Evolutionary conservation across 2,888 invertebrate genomes (phyloP).

Genomic region (Pelosia muscerda): DNA sequence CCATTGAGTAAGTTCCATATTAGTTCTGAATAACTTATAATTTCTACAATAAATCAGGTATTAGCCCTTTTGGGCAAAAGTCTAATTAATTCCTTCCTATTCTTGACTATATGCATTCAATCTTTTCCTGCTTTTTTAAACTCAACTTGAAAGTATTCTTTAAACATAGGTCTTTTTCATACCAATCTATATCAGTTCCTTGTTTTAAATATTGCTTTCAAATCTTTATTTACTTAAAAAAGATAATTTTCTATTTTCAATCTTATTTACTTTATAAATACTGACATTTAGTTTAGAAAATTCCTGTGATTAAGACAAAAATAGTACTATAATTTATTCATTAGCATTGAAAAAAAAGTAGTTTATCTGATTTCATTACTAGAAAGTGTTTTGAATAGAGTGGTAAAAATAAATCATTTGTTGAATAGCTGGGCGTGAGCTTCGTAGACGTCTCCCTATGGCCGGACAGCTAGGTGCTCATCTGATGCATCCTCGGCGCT

Average conservation of each 20-base stretch:
- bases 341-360: no score
- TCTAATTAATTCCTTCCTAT: background rate
- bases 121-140: background rate
- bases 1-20: no score
- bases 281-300: background rate
- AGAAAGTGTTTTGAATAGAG: background rate
- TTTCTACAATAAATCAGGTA: no score
- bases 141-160: no score
- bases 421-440: slow-evolving; percentile 91
- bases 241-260: no score
- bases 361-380: background rate
- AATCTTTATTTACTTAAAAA: no score
- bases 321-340: background rate
- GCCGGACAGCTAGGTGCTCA: slow-evolving; percentile 90
- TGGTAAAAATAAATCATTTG: background rate
- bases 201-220: no score
- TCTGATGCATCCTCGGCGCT: slow-evolving; percentile 93
- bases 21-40: no score
- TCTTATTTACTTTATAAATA: background rate
- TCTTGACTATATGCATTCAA: background rate
- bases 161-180: no score
- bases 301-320: background rate
- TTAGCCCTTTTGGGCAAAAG: no score
- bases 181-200: no score
- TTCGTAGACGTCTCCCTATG: slow-evolving; percentile 94